These are phyloP conservation scores for Neoarius graeffei DNA, from an alignment of 2,113 vertebrate genomes.

Conservation along the genomic window DNA sequence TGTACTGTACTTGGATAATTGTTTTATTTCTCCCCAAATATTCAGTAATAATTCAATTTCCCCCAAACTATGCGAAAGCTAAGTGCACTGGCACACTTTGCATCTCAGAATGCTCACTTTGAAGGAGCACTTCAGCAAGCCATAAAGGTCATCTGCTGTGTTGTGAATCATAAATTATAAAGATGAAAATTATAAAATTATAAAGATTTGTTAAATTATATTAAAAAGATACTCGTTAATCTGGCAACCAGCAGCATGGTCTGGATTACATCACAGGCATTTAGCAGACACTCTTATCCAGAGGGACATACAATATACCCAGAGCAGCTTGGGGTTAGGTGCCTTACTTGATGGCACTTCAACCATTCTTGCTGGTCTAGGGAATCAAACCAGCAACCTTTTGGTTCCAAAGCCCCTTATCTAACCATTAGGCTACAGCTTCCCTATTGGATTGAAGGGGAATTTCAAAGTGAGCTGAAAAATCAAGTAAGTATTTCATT, in stretches of 20 bases:
- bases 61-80: background rate
- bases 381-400: too few species aligned
- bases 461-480: constrained; percentile 47
- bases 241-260: constrained; percentile 58
- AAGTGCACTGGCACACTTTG: background rate
- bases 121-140: background rate
- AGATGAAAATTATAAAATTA: constrained; percentile 59
- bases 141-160: background rate
- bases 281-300: too few species aligned
- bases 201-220: too few species aligned
- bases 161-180: constrained; percentile 47
- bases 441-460: constrained; percentile 9
- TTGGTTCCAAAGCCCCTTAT: too few species aligned
- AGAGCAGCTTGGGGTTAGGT: too few species aligned
- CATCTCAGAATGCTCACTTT: background rate
- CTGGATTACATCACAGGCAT: background rate
- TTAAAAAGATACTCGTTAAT: constrained; percentile 69
- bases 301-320: too few species aligned
- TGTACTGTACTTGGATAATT: background rate
- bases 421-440: too few species aligned
- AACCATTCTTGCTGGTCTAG: too few species aligned
- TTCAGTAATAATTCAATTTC: background rate
- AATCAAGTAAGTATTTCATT: constrained; percentile 77
- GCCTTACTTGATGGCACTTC: too few species aligned
- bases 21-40: background rate